Conservation (phyloP, 2,888 invertebrate genomes). For the Mesorhabditis sp. region DNA sequence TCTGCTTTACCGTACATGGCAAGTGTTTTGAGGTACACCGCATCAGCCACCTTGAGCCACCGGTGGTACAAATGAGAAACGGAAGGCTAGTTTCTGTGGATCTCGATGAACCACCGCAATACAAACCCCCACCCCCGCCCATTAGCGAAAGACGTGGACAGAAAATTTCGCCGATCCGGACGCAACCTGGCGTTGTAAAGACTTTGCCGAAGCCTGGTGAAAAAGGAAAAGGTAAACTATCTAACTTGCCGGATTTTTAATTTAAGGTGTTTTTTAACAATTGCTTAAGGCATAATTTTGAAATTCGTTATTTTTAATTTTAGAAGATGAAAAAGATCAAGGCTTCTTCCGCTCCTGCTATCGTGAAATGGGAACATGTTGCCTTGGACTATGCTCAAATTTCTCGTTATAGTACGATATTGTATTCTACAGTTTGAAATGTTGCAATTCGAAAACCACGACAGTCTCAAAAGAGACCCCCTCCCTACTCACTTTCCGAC, state of each 20-base stretch:
- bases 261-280: background rate
- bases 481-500: no score
- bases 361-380: background rate
- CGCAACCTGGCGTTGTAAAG: background rate
- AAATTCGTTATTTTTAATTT: background rate
- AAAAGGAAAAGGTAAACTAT: background rate
- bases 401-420: background rate
- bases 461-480: no score
- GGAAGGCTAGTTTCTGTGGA: background rate
- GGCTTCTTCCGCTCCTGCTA: conserved; percentile 2
- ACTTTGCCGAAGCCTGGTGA: background rate
- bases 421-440: no score
- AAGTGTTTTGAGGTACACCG: background rate
- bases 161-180: background rate
- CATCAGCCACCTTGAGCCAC: conserved; percentile 5
- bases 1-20: no score
- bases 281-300: no score
- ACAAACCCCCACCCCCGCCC: conserved; percentile 3
- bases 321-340: background rate
- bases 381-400: background rate
- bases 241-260: background rate
- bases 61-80: background rate
- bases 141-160: conserved; percentile 6
- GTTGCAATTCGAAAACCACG: no score
- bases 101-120: background rate